These are phyloP conservation scores for Pristionchus maxplancki DNA, from an alignment of 2,888 invertebrate species.

Conservation along the genomic window DNA sequence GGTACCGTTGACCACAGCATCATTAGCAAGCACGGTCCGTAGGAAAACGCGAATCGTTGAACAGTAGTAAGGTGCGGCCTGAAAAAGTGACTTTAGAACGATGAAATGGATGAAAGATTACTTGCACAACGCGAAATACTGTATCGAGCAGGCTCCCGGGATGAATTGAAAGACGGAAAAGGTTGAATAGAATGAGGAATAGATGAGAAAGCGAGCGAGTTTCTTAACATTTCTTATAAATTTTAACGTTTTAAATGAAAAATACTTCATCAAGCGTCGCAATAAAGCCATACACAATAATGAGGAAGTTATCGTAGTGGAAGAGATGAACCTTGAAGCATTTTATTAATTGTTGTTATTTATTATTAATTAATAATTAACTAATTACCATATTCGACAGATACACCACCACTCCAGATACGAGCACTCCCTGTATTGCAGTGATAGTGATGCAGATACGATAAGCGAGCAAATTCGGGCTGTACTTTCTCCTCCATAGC, in stretches of 20 bases:
- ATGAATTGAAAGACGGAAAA: background rate
- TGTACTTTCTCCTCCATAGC: background rate
- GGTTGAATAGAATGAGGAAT: background rate
- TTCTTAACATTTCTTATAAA: too few species aligned
- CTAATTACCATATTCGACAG: conserved; percentile 8
- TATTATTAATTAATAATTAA: too few species aligned
- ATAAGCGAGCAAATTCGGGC: background rate
- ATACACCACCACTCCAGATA: background rate
- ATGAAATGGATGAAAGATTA: too few species aligned
- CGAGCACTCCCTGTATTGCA: background rate
- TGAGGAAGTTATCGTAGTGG: background rate
- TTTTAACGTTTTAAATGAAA: too few species aligned
- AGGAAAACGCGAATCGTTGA: background rate
- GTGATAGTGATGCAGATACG: conserved; percentile 35
- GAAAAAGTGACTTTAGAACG: too few species aligned
- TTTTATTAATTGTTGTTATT: too few species aligned
- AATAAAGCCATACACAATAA: background rate
- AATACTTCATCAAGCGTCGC: background rate
- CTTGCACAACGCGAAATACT: background rate
- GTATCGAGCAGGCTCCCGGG: background rate
- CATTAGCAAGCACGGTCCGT: background rate
- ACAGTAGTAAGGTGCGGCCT: background rate
- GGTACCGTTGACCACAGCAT: conserved; percentile 1
- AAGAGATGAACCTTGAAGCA: conserved; percentile 8
- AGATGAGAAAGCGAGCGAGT: background rate